Evolutionary conservation across 2,888 invertebrate genomes (phyloP).

Genomic region (Biston stratarius): DNA sequence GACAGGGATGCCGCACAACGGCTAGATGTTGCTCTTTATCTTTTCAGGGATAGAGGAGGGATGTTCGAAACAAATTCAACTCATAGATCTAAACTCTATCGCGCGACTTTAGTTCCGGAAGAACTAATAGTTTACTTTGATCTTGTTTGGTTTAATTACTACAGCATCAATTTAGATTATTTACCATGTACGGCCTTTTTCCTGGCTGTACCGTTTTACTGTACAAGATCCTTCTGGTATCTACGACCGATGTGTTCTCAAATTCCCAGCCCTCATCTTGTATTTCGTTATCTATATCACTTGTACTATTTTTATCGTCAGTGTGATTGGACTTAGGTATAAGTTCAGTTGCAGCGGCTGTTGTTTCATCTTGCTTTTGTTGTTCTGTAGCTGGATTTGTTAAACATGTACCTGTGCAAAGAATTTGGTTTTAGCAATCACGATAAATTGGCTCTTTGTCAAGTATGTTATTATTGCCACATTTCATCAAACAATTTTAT

Average conservation of each 20-base stretch:
- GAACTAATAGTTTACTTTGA: too few species aligned
- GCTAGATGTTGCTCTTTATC: too few species aligned
- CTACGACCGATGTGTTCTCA: constrained; percentile 70
- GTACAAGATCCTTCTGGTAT: constrained; percentile 74
- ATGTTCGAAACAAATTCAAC: too few species aligned
- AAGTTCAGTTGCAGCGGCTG: constrained; percentile 24
- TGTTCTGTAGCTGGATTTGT: constrained; percentile 41
- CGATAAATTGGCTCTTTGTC: not conserved
- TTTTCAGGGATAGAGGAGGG: too few species aligned
- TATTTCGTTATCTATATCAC: constrained; percentile 54
- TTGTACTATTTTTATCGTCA: constrained; percentile 40
- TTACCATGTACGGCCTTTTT: constrained; percentile 78
- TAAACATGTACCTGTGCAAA: constrained; percentile 42
- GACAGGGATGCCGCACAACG: too few species aligned
- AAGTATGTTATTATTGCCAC: too few species aligned
- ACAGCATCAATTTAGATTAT: not conserved
- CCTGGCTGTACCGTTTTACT: constrained; percentile 67
- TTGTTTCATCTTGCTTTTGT: constrained; percentile 30
- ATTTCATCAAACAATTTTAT: too few species aligned
- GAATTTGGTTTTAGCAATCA: not conserved
- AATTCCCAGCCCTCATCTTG: constrained; percentile 74
- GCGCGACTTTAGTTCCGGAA: too few species aligned
- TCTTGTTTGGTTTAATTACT: too few species aligned
- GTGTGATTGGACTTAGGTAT: constrained; percentile 35
- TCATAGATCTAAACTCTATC: too few species aligned